A percentile compares a stretch with the other conserved stretches of the same genome.
Evolutionary conservation across 2,797 vertebrate genomes (phyloP).

Genomic region (Sebastes iracundus): DNA sequence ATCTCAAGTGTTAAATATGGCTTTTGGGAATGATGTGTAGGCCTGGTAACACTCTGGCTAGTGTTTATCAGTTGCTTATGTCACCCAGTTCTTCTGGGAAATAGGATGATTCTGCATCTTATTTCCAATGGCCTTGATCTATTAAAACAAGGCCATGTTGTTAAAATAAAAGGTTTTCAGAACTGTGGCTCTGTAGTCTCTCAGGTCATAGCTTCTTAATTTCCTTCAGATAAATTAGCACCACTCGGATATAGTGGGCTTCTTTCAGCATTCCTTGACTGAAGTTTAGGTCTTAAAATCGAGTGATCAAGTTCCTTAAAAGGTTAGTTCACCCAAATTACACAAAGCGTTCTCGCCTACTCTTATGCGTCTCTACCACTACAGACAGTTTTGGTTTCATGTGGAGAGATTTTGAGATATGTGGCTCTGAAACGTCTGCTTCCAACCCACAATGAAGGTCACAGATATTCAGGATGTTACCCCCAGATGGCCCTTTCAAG

Average conservation of each 20-base stretch:
- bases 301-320: not conserved
- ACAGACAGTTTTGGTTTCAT: not conserved
- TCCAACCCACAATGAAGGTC: not conserved
- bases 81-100: not conserved
- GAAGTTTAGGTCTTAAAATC: not conserved
- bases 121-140: not conserved
- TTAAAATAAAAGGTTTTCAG: not conserved
- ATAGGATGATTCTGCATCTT: not conserved
- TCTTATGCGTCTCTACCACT: not conserved
- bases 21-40: conserved; percentile 31
- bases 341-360: not conserved
- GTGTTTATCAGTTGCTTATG: not conserved
- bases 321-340: not conserved
- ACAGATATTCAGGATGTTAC: not conserved
- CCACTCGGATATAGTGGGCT: not conserved
- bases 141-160: not conserved
- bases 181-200: not conserved
- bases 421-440: not conserved
- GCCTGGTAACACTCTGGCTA: not conserved
- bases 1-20: conserved; percentile 48
- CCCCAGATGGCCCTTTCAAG: not conserved
- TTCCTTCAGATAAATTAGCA: not conserved
- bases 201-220: not conserved
- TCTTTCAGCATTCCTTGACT: not conserved
- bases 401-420: not conserved